Percentiles rank a stretch among this genome's conserved stretches.
Conservation (phyloP, 2,113 vertebrate species). For the Atractosteus spatula region DNA sequence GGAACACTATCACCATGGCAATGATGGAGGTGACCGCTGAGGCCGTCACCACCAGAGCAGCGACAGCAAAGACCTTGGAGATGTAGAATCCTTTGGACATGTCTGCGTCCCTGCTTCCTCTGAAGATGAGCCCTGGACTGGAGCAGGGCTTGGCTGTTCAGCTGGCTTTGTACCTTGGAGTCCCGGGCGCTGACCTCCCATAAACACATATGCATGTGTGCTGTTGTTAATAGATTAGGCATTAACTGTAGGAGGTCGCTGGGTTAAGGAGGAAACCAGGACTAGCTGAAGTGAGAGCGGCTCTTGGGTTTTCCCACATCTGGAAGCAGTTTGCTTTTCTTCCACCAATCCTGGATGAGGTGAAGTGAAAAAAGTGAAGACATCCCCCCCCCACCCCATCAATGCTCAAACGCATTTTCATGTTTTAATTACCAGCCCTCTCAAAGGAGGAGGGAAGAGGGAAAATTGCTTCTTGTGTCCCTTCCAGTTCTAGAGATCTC, state of each 20-base stretch:
- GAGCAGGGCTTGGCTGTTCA: constrained; percentile 2
- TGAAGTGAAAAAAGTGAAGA: constrained; percentile 29
- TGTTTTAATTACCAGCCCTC: not conserved
- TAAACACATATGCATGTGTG: constrained; percentile 37
- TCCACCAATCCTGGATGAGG: constrained; percentile 35
- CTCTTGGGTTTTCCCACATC: constrained; percentile 46
- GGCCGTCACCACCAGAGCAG: constrained; percentile 54
- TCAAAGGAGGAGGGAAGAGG: not conserved
- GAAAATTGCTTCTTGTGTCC: not conserved
- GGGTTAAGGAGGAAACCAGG: constrained; percentile 20
- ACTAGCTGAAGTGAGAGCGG: constrained; percentile 32
- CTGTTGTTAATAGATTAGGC: constrained; percentile 47
- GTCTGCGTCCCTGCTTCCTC: constrained; percentile 10
- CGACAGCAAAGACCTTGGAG: constrained; percentile 66
- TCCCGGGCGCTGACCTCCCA: constrained; percentile 22
- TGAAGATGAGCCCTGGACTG: constrained; percentile 14
- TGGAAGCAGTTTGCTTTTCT: constrained; percentile 46
- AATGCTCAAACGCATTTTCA: too few relatives aligned
- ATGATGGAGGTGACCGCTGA: constrained; percentile 65
- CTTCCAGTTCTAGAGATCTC: too few relatives aligned
- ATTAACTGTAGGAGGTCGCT: constrained; percentile 52
- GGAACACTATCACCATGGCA: constrained; percentile 66
- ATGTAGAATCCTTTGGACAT: constrained; percentile 71
- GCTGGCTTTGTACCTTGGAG: constrained; percentile 11
- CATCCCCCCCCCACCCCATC: not conserved